Base-by-base conservation (phyloP, 1,140 invertebrate genomes). In the Catajapyx aquilonaris region DNA sequence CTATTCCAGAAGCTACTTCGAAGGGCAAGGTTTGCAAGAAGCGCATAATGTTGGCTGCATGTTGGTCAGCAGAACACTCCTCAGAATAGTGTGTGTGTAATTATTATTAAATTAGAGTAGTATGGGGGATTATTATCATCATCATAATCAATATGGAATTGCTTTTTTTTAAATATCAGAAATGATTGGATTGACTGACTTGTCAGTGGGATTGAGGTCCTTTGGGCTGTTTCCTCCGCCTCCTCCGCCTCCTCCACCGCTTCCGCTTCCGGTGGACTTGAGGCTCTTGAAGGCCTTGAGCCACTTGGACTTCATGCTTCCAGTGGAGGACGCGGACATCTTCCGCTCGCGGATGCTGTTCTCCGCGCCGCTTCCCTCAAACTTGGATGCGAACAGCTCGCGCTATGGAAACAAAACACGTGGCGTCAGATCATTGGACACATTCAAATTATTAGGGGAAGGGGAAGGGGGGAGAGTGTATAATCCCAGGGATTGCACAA, bases 251-350 rank as follows among this genome's bases (percentile, higher is more conserved):
- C 61, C n/a, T n/a, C n/a, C n/a, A 57, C 66, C 31, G 52, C 63
- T 45, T 65, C 68, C 37, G 61, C 69, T 42, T 56, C 76, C 62
- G 60, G 73, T 41, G 61, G 78, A 69, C 46, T 93, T 94, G 41
- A 95, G 66, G 54, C 80, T 91, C 60, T 86, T 83, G 64, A 95
- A 88, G 44, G 90, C 90, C 61, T 94, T 94, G 49, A 94, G 64
- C 90, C 90, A 95, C 69, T 94, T 93, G 52, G 80, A 86, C 64
- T 93, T 93, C 71, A 93, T 93, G 49, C 79, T 81, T 50, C 75
- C 81, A 37, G 77, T 76, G 38, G 76, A 87, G 31, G 77, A 70
- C 30, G 78, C 75, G 2, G 81, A 85, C 58, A 86, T 69, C 66
- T 88, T 88, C 31, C 83, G 68, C 56, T 84, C 81, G 48, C 67